Evolutionary conservation across 2,888 invertebrate genomes (phyloP), one percentile per base, ranked within the genome.

Genomic region (Corbicula japonica): DNA sequence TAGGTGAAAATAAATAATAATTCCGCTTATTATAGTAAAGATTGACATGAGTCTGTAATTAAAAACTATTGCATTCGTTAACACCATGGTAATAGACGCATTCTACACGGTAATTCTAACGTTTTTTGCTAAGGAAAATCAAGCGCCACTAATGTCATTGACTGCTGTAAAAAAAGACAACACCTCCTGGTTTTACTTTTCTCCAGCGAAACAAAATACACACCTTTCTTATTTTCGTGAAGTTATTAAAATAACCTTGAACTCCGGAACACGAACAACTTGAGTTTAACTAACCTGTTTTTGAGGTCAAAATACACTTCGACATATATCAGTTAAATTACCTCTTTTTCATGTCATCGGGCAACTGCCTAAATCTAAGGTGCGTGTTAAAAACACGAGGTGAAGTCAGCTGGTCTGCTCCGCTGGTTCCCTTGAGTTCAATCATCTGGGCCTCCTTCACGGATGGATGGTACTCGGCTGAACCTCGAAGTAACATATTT

Each of bases 381-480:
- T 85, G 85, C 2, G 82, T 63, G 44, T 82, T 83, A 35, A 85
- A 78, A 32, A 85, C 80, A 12, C 83, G 18, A 12, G 85, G 85
- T n/a, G 85, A 76, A 1, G 74, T 30, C 0, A 80, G 44, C 1
- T 72, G 15, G n/a, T 70, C 76, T 6, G 66, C 46, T 12, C 18
- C 75, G 1, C 32, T 26, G 18, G 56, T 26, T 6, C 54, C 77
- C 5, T 69, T 62, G 2, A 82, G 56, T 61, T 85, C 85, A 1
- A 83, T 38, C 74, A 82, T 78, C 52, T 75, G 70, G 1, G 56
- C 83, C 46, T 80, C 80, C 44, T 85, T 85, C 62, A 76, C 76
- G 12, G 63, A 50, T 18, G 74, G 38, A 30, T 80, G 80, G 38
- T 82, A 82, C 35, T 79, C 77, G 5, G 76, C 61, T n/a, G 76